Conservation (phyloP, 2,797 vertebrate genomes). For the Monodelphis domestica region DNA sequence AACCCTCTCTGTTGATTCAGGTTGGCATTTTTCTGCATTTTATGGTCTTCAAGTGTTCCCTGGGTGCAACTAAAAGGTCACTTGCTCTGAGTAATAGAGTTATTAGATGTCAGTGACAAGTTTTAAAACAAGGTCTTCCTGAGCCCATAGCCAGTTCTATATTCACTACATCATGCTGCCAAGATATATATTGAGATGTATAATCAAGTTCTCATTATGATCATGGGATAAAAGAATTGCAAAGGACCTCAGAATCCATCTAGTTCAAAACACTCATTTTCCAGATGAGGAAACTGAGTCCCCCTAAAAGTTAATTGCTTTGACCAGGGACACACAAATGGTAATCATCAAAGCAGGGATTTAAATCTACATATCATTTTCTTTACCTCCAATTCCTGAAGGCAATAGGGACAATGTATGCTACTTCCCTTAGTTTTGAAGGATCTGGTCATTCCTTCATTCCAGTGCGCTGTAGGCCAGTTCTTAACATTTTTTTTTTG, state of each 20-base stretch:
- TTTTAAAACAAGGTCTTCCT: no score
- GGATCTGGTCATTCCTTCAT: not conserved
- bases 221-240: not conserved
- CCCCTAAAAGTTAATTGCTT: not conserved
- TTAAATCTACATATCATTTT: not conserved
- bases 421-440: not conserved
- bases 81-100: not conserved
- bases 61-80: not conserved
- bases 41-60: not conserved
- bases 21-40: not conserved
- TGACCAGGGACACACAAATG: not conserved
- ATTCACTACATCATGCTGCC: not conserved
- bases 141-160: not conserved
- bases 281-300: not conserved
- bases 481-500: not conserved
- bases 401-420: not conserved
- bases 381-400: not conserved
- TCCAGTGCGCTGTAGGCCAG: not conserved
- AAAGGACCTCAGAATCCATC: not conserved
- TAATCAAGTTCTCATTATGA: not conserved
- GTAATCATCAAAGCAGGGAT: not conserved
- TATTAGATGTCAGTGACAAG: not conserved
- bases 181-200: not conserved
- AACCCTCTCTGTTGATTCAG: not conserved
- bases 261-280: no score